phyloP scores from a whole-genome alignment of 1,140 invertebrate genomes.

The Bombus turneri region DNA sequence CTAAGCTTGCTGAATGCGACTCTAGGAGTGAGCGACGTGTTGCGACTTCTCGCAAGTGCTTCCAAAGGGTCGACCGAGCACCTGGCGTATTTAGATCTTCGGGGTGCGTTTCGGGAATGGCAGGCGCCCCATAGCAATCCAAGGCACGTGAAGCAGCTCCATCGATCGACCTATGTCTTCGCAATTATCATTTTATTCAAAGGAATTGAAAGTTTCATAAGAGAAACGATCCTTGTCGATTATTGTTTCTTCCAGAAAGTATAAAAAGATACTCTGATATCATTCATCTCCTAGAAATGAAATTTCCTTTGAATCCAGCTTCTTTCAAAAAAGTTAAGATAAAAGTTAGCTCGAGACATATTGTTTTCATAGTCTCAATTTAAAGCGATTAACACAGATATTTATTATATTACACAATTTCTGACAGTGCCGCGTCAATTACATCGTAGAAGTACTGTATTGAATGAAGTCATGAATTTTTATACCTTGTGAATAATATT shows the following conservation, averaged over 20 bases:
- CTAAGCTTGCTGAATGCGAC: conserved; percentile 79
- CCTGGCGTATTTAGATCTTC: conserved; percentile 74
- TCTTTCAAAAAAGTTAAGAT: neutral
- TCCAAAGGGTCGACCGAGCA: conserved; percentile 67
- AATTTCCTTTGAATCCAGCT: neutral
- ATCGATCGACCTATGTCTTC: neutral
- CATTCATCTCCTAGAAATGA: neutral
- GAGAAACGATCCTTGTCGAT: neutral
- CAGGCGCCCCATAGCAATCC: conserved; percentile 77
- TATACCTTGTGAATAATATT: neutral
- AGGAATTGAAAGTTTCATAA: neutral
- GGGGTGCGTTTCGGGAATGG: conserved; percentile 79
- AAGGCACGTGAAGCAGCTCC: conserved; percentile 60
- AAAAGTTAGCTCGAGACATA: neutral
- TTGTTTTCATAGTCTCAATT: neutral
- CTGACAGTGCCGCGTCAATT: too few species aligned
- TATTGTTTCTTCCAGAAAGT: too few species aligned
- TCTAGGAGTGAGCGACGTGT: conserved; percentile 75
- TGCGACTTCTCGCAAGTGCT: conserved; percentile 74
- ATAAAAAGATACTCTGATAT: neutral
- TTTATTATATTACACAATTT: neutral
- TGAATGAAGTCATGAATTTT: too few species aligned
- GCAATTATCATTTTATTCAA: neutral
- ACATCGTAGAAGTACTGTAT: too few species aligned
- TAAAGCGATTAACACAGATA: too few species aligned